phyloP scores from a whole-genome alignment of 2,113 vertebrate genomes.

The Choloepus hoffmanni region DNA sequence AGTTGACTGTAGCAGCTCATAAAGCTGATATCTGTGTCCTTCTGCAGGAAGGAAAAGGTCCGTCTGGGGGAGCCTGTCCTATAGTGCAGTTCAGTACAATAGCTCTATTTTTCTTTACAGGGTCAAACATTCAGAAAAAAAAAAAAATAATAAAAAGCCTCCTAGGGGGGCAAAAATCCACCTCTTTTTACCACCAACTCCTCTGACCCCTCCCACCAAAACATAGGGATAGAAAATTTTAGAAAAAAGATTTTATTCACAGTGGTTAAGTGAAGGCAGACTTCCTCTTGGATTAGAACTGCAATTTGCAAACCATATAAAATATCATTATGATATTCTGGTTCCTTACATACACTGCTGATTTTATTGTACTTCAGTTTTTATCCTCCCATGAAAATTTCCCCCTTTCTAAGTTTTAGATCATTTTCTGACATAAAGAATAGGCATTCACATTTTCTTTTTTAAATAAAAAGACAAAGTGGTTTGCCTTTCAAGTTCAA shows the following conservation, averaged over 20 bases:
- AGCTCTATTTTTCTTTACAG: slow-evolving; percentile 64
- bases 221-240: slow-evolving; percentile 41
- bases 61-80: slow-evolving; percentile 40
- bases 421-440: slow-evolving; percentile 48
- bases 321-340: slow-evolving; percentile 57
- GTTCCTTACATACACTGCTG: slow-evolving; percentile 53
- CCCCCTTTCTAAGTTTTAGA: slow-evolving; percentile 56
- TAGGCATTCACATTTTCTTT: slow-evolving; percentile 45
- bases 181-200: neutral
- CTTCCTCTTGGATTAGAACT: slow-evolving; percentile 56
- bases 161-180: neutral
- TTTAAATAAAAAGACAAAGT: slow-evolving; percentile 43
- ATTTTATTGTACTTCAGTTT: slow-evolving; percentile 57
- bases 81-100: slow-evolving; percentile 26
- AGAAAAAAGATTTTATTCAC: slow-evolving; percentile 63
- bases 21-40: slow-evolving; percentile 64
- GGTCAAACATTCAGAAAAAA: slow-evolving; percentile 78
- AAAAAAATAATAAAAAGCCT: slow-evolving; percentile 77
- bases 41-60: slow-evolving; percentile 70
- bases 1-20: slow-evolving; percentile 59
- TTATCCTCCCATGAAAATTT: slow-evolving; percentile 59
- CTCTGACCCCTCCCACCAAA: neutral
- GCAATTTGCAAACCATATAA: slow-evolving; percentile 38
- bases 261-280: slow-evolving; percentile 60
- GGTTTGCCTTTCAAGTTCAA: slow-evolving; percentile 33